Percentiles rank a stretch among this genome's conserved stretches.
These are phyloP conservation scores for Maccullochella peelii DNA, from an alignment of 2,113 vertebrate genomes.

Conservation along the genomic window DNA sequence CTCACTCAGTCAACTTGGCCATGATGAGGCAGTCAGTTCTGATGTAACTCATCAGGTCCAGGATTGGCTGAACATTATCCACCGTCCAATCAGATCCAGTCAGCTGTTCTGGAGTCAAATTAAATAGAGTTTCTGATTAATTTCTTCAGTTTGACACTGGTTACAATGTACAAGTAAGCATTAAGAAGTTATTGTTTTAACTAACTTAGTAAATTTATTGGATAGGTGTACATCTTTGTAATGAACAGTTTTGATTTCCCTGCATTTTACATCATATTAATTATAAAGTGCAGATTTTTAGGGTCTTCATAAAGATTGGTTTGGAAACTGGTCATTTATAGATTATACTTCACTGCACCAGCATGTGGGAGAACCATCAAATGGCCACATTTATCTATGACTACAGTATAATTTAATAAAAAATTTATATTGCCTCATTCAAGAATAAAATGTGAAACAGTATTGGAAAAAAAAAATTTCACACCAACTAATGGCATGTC, in stretches of 20 bases:
- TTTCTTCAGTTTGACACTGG: not conserved
- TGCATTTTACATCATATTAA: not conserved
- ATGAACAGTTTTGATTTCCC: not conserved
- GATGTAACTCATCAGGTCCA: constrained; percentile 95
- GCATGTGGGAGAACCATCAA: not conserved
- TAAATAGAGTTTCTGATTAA: not conserved
- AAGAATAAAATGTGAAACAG: not conserved
- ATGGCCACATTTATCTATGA: not conserved
- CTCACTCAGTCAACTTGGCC: constrained; percentile 90
- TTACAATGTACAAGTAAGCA: not conserved
- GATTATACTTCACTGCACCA: not conserved
- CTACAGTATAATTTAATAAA: not conserved
- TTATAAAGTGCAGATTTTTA: not conserved
- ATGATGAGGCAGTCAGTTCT: constrained; percentile 91
- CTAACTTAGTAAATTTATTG: not conserved
- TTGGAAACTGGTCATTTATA: not conserved
- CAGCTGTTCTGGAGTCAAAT: constrained; percentile 86
- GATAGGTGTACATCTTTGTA: not conserved
- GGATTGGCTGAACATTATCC: constrained; percentile 87
- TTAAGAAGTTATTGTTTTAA: not conserved
- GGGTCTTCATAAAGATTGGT: not conserved
- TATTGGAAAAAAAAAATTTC: not conserved
- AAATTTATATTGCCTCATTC: not conserved
- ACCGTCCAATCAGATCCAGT: constrained; percentile 90
- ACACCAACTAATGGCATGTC: not conserved